phyloP scores from a whole-genome alignment of 2,888 invertebrate species.

The Drosophila mimetica region DNA sequence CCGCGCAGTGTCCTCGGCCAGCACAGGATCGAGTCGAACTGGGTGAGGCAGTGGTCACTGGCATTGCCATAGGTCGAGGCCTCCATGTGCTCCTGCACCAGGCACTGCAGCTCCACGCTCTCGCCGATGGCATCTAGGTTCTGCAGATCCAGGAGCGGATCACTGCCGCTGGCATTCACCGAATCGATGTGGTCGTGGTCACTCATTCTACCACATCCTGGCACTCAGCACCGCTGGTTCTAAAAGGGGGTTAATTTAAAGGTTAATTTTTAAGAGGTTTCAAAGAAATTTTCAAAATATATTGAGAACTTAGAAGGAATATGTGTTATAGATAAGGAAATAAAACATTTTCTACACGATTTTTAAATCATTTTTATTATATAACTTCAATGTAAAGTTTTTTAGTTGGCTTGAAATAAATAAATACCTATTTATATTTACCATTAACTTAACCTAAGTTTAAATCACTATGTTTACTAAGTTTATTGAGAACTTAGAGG shows the following conservation, averaged over 20 bases:
- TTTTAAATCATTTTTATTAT: too few species aligned
- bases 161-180: slow-evolving; percentile 47
- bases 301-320: neutral
- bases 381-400: neutral
- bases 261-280: neutral
- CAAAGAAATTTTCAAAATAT: neutral
- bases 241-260: neutral
- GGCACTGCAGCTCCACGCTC: slow-evolving; percentile 82
- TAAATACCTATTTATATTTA: too few species aligned
- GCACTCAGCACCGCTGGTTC: neutral
- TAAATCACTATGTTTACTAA: too few species aligned
- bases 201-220: slow-evolving; percentile 48
- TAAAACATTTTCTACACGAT: too few species aligned
- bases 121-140: slow-evolving; percentile 81
- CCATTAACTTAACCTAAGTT: too few species aligned
- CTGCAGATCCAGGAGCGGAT: slow-evolving; percentile 53
- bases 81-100: slow-evolving; percentile 81
- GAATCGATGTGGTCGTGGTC: slow-evolving; percentile 30
- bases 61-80: slow-evolving; percentile 78
- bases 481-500: neutral
- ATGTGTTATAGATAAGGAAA: too few species aligned
- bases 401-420: too few species aligned
- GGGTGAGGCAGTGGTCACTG: slow-evolving; percentile 87
- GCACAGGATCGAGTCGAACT: slow-evolving; percentile 91
- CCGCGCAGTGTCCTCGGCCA: slow-evolving; percentile 92